These are phyloP conservation scores for Lepas anatifera DNA, from an alignment of 2,888 invertebrate species.

Conservation along the genomic window DNA sequence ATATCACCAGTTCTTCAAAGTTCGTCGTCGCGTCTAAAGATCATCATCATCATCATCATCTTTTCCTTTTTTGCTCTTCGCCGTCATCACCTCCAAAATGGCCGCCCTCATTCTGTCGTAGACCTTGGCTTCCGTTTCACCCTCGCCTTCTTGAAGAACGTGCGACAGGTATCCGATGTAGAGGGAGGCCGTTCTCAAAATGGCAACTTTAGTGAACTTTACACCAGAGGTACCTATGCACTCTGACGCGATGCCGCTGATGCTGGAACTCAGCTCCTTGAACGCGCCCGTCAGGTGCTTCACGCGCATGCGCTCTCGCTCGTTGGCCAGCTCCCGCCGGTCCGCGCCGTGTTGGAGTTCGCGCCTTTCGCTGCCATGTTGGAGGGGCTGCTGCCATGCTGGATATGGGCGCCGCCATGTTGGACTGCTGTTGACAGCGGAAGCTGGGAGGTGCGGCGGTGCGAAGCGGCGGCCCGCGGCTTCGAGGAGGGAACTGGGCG, in stretches of 20 bases:
- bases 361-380: too few relatives aligned
- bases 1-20: too few relatives aligned
- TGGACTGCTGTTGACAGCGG: too few relatives aligned
- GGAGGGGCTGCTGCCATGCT: neutral
- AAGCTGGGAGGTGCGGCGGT: neutral
- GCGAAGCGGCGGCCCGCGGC: neutral
- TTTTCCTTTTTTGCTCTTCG: slow-evolving; percentile 5
- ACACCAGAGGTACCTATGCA: neutral
- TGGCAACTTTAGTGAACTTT: neutral
- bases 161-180: slow-evolving; percentile 8
- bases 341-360: neutral
- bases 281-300: slow-evolving; percentile 11
- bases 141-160: neutral
- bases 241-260: neutral
- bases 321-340: slow-evolving; percentile 8
- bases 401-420: too few relatives aligned
- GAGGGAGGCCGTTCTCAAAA: slow-evolving; percentile 6
- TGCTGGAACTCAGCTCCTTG: slow-evolving; percentile 12
- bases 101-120: neutral
- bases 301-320: slow-evolving; percentile 7
- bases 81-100: neutral
- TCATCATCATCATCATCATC: neutral
- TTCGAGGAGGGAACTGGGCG: too few relatives aligned
- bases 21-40: too few relatives aligned
- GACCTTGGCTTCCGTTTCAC: neutral